Evolutionary conservation across 2,113 vertebrate genomes (phyloP).

Genomic region (Myrmecophaga tridactyla): DNA sequence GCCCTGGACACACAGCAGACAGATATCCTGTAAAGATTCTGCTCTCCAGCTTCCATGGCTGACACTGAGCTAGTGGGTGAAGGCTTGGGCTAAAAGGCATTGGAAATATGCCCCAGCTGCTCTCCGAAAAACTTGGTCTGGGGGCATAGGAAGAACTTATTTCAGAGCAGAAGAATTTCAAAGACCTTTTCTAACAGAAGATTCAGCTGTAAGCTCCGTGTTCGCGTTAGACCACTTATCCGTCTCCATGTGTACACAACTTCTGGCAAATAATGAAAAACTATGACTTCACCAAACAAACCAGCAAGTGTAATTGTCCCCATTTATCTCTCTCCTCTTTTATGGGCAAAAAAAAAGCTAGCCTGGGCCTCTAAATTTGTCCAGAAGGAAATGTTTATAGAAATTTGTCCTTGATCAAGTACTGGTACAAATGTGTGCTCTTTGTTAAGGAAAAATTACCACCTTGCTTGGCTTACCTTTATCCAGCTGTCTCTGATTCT

Average conservation of each 20-base stretch:
- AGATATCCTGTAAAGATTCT: background rate
- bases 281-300: slow-evolving; percentile 59
- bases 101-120: background rate
- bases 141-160: background rate
- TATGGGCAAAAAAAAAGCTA: slow-evolving; percentile 13
- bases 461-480: background rate
- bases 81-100: background rate
- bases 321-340: slow-evolving; percentile 33
- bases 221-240: background rate
- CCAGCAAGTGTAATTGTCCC: slow-evolving; percentile 27
- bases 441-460: slow-evolving; percentile 43
- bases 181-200: slow-evolving; percentile 7
- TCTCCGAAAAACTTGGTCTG: background rate
- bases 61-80: background rate
- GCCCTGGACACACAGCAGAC: background rate
- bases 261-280: slow-evolving; percentile 61
- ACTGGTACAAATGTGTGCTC: background rate
- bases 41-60: background rate
- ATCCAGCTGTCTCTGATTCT: background rate
- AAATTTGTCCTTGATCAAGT: slow-evolving; percentile 56
- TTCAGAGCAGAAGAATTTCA: background rate
- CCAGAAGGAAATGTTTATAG: slow-evolving; percentile 59
- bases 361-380: background rate
- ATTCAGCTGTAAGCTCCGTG: background rate
- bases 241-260: background rate